Evolutionary conservation across 2,113 vertebrate species (phyloP), one percentile per base, ranked within the genome.

Genomic region (Saguinus midas): DNA sequence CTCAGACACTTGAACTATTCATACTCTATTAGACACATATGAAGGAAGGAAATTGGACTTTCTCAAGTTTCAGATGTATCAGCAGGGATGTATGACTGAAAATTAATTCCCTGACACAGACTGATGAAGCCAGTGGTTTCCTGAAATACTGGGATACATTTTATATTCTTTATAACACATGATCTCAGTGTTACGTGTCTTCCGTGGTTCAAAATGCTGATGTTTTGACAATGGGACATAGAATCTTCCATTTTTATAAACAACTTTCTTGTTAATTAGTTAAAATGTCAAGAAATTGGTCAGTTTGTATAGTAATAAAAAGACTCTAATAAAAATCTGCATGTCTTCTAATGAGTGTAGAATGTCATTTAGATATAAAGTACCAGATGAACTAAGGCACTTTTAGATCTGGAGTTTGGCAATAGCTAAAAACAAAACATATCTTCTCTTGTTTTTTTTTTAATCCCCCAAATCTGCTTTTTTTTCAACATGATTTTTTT

Each of bases 11-110:
- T 97, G 94, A 97, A 96, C 96, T 96, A 96, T 97, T 96, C 96
- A 79, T 97, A 97, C 95, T 88, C 95, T 97, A 97, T 97, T 97
- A 98, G 95, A 97, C 96, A 97, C 97, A 96, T 97, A 92, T 90
- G 97, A 98, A 94, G 95, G 97, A 96, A 98, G 97, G 97, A 98
- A 97, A 97, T 98, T 98, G 97, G 97, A 97, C 97, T 98, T 98
- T 98, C 97, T 97, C 97, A 90, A 96, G 97, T 97, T 97, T 96
- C 90, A 94, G 96, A 96, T 97, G 92, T 82, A 97, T 94, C 97
- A 97, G 97, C 97, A 95, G 97, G 96, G 96, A 97, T 82, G 95
- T 96, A 94, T 8, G 40, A 68, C 96, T 97, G 97, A 97, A 97
- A 98, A 97, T 98, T 98, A 97, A 97, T 97, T 98, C 97, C 94